Conservation (phyloP, 2,888 invertebrate species). For the Drosophila pseudotakahashii region DNA sequence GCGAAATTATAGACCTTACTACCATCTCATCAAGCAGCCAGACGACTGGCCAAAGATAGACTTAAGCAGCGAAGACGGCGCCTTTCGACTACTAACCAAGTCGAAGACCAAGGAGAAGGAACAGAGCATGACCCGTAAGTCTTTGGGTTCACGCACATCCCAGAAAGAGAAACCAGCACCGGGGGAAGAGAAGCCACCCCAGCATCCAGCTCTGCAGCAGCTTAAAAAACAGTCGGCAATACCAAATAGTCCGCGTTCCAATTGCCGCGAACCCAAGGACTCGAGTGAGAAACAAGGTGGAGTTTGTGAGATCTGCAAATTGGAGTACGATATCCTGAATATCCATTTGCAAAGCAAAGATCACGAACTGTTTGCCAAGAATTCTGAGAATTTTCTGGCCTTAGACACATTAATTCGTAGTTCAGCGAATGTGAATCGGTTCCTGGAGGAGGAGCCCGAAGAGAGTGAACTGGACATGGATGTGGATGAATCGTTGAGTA, state of each 20-base stretch:
- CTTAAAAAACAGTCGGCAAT: slow-evolving; percentile 23
- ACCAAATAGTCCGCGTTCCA: slow-evolving; percentile 54
- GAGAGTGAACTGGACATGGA: slow-evolving; percentile 65
- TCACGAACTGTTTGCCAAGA: slow-evolving; percentile 90
- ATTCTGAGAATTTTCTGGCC: slow-evolving; percentile 90
- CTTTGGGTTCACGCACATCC: slow-evolving; percentile 78
- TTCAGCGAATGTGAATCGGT: slow-evolving; percentile 89
- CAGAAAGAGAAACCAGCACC: slow-evolving; percentile 58
- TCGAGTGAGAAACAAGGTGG: slow-evolving; percentile 86
- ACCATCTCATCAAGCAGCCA: slow-evolving; percentile 82
- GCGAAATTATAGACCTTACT: slow-evolving; percentile 82
- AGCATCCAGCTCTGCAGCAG: slow-evolving; percentile 31
- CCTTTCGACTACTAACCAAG: slow-evolving; percentile 73
- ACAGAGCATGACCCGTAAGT: slow-evolving; percentile 83
- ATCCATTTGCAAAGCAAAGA: slow-evolving; percentile 90
- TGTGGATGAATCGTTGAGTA: slow-evolving; percentile 52
- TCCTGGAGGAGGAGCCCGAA: slow-evolving; percentile 86
- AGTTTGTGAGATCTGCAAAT: slow-evolving; percentile 92
- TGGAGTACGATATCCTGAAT: slow-evolving; percentile 89
- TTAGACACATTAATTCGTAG: slow-evolving; percentile 89
- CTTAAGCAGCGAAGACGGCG: slow-evolving; percentile 81
- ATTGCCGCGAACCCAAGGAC: slow-evolving; percentile 68
- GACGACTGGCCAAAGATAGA: slow-evolving; percentile 83
- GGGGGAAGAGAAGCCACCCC: slow-evolving; percentile 33
- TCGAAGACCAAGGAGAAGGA: slow-evolving; percentile 48